phyloP scores from a whole-genome alignment of 2,113 vertebrate genomes.

The Colinus virginianus region DNA sequence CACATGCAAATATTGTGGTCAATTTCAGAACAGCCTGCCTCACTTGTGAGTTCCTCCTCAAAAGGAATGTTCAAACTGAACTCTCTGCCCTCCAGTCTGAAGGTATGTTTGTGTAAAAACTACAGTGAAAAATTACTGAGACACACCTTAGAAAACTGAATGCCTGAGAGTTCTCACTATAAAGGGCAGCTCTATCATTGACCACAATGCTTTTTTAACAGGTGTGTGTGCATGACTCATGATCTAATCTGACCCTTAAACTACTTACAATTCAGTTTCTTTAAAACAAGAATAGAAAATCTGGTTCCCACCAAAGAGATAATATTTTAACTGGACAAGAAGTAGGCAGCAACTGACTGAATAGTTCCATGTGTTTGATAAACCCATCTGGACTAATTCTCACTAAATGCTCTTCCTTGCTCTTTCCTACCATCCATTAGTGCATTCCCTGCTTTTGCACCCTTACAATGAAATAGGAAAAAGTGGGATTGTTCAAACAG shows the following conservation, averaged over 20 bases:
- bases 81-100: not conserved
- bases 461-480: not conserved
- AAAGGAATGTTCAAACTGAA: not conserved
- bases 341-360: not conserved
- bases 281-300: not conserved
- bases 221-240: not conserved
- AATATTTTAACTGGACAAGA: not conserved
- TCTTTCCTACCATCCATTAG: not conserved
- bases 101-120: not conserved
- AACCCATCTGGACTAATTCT: not conserved
- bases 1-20: not conserved
- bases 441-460: not conserved
- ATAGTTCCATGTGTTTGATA: not conserved
- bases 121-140: not conserved
- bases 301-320: not conserved
- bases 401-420: not conserved
- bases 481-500: not conserved
- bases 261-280: not conserved
- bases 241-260: not conserved
- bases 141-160: slow-evolving; percentile 8
- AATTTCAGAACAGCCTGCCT: not conserved
- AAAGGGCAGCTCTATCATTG: not conserved
- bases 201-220: not conserved
- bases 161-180: not conserved
- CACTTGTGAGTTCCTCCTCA: not conserved